phyloP scores from a whole-genome alignment of 1,140 invertebrate species.

The Drosophila ficusphila region DNA sequence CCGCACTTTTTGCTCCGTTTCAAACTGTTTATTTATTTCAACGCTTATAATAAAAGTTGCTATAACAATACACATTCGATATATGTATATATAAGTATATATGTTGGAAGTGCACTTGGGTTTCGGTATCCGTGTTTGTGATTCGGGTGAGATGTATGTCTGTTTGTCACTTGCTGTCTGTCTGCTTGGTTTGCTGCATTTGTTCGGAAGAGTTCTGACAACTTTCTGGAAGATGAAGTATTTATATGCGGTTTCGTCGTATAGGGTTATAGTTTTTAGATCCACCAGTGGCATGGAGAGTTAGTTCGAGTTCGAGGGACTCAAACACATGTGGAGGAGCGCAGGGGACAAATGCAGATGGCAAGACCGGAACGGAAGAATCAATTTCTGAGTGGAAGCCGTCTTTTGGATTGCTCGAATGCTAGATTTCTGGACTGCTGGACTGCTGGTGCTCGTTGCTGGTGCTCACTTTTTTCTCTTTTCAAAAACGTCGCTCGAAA shows the following conservation, averaged over 20 bases:
- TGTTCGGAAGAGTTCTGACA: constrained; percentile 36
- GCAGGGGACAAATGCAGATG: constrained; percentile 28
- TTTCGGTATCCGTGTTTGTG: constrained; percentile 47
- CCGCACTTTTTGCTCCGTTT: constrained; percentile 43
- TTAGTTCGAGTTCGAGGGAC: constrained; percentile 47
- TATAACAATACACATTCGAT: constrained; percentile 74
- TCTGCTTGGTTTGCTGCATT: constrained; percentile 40
- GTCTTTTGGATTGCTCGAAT: constrained; percentile 20
- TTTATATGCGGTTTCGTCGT: constrained; percentile 30
- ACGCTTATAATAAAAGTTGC: constrained; percentile 76
- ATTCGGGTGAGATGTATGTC: constrained; percentile 40
- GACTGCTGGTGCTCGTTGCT: constrained; percentile 20
- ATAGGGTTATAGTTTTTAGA: constrained; percentile 40
- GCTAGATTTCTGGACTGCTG: constrained; percentile 1
- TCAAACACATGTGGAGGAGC: constrained; percentile 25
- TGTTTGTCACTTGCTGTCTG: constrained; percentile 33
- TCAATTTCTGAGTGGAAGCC: constrained; percentile 63
- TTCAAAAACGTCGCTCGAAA: constrained; percentile 49
- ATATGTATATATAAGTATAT: constrained; percentile 58
- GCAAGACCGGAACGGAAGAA: constrained; percentile 62
- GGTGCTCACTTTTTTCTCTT: constrained; percentile 11
- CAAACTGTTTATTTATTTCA: constrained; percentile 80
- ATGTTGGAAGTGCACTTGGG: constrained; percentile 71
- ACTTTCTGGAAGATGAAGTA: constrained; percentile 52
- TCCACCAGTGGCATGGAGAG: constrained; percentile 75